Base-by-base conservation (phyloP, 2,113 vertebrate species). In the Ptychochromis oligacanthus region DNA sequence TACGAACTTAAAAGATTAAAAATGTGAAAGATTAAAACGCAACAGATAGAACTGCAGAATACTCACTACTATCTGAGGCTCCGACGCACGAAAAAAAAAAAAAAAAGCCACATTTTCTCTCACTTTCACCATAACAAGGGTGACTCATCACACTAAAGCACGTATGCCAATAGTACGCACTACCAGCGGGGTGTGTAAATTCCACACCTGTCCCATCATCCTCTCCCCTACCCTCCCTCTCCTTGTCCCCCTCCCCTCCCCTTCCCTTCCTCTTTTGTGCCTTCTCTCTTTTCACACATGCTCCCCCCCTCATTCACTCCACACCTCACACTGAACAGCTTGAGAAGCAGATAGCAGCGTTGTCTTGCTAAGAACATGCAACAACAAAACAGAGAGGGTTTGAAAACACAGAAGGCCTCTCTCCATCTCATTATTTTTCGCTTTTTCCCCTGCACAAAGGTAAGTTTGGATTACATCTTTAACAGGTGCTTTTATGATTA, bases 161-260 rank as follows among this genome's bases (percentile, higher is more conserved):
- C 80, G 87, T 81, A 84, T 86, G 87, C 80, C 88, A 86, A 80
- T 24, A 64, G 80, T 88, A 72, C 9, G n/a, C 70, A 6, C 77
- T 79, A 85, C 87, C 87, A 84, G 87, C 82, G 57, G 84, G 84
- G 88, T 87, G 88, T 90, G 92, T 91, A 92, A 91, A 93, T 93
- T 93, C 93, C 89, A 93, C 93, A 93, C 93, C 93, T 94, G 94
- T 93, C 93, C 89, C 82, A 89, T 94, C 87, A 79, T 87, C 84
- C 85, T n/a, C 74, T 62, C 70, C 77, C 64, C 52, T 74, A 38
- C 54, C 20, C 20, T 31, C 34, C 56, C 28, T 24, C 26, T 36
- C 62, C 46, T 61, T 75, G 81, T 57, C 54, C 84, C 36, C 75
- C 52, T 72, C 80, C 81, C 59, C 28, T 80, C 79, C 70, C 52